Evolutionary conservation across 2,113 vertebrate genomes (phyloP), one percentile per base, ranked within the genome.

Genomic region (Tauraco erythrolophus): DNA sequence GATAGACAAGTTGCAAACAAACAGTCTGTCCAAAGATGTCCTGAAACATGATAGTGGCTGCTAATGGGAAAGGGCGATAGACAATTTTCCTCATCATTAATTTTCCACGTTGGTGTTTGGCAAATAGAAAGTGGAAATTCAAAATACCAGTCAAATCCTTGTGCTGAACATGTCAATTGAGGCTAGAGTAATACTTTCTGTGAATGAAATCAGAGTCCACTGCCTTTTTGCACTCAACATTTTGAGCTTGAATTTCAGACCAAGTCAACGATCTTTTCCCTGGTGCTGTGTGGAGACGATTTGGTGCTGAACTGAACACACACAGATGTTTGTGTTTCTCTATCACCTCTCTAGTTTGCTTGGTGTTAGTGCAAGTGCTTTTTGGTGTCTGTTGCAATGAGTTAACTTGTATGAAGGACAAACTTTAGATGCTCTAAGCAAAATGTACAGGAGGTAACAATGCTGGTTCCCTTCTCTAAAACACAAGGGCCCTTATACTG

Each of bases 281-380:
- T 31, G 11, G 11, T 10, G 9, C 43, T 19, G 7, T 14, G 14
- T 11, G 35, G 51, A 23, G 27, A n/a, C 45, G 33, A 11, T 39
- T 88, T 68, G 33, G 27, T 41, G 58, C n/a, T 65, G 21, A 69
- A 12, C 33, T 18, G 48, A 71, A 24, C 17, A 14, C 27, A 17
- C 2, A 3, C 0, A 12, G 35, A 56, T 28, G 9, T 61, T 31
- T 3, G 0, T 39, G 8, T 48, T 86, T n/a, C 35, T 37, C 23
- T 56, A 1, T 58, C n/a, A 11, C 11, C 15, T 25, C 4, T 51
- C 19, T 35, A 11, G 12, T 76, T 92, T 48, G 28, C 30, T 57
- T 62, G 17, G 15, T 39, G 41, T n/a, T 46, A 23, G 5, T 23
- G 65, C 19, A 66, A 71, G 54, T 18, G 11, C 3, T 17, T 77